Base-by-base conservation (phyloP, 2,888 invertebrate genomes). In the Drosophila eohydei region DNA sequence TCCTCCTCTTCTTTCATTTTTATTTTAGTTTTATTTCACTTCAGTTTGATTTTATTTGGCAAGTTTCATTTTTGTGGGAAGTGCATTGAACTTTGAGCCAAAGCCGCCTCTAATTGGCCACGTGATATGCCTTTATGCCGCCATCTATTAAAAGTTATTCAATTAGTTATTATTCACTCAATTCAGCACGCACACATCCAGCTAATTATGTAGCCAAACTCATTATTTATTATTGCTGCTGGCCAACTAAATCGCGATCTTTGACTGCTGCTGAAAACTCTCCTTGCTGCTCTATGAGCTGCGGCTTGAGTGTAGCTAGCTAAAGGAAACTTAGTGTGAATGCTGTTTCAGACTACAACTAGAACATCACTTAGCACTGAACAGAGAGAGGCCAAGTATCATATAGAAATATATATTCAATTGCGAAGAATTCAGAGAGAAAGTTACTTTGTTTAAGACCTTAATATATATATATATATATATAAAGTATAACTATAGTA, bases 31-130 rank as follows among this genome's bases (percentile, higher is more conserved):
- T 50, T 28, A 14, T 57, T 46, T 50, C 12, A 14, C 44, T 50
- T 16, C 36, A 34, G 14, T 28, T 57, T 43, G 9, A 43, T 28
- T 52, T 6, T 34, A 9, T 46, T 21, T 50, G 40, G n/a, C 54
- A 54, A 54, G 54, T 54, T 54, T 54, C 54, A 40, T 54, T 54
- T 54, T 28, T 14, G 32, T 12, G 26, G 32, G 1, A 9, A 48
- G 56, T 56, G 36, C 66, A 48, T 68, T 76, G 80, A 79, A 79
- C 77, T 26, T 32, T 0, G n/a, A 9, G 7, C 41, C 32, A 30
- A n/a, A 41, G 26, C 40, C n/a, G 32, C 43, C 16, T 32, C 32
- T 56, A 28, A 11, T 44, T 36, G 43, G 30, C 48, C 60, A 44
- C 61, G 58, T 58, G 68, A 54, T 36, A 7, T 36, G 44, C 40